Percentiles rank a stretch among this genome's conserved stretches.
These are phyloP conservation scores for Aurelia sp. DNA, from an alignment of 30 jellyfish, hydroid and myxozoan genomes.

Conservation along the genomic window DNA sequence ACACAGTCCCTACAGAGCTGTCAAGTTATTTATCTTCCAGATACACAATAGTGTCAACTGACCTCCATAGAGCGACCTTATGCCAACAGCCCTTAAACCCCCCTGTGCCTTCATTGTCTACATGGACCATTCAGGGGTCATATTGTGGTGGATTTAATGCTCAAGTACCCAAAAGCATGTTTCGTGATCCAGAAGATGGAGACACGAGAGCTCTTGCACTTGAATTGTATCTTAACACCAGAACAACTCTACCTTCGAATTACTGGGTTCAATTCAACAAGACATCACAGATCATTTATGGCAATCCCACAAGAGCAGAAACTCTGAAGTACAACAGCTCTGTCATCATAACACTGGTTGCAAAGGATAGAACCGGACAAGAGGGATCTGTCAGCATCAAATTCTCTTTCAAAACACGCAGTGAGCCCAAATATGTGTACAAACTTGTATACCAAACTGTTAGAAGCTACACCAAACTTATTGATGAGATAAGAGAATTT, in stretches of 20 bases:
- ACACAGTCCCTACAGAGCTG: slow-evolving; percentile 51
- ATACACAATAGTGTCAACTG: slow-evolving; percentile 40
- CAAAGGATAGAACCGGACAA: slow-evolving; percentile 82
- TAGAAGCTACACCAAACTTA: background rate
- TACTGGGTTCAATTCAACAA: slow-evolving; percentile 84
- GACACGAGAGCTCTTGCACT: slow-evolving; percentile 73
- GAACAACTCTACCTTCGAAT: slow-evolving; percentile 19
- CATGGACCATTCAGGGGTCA: slow-evolving; percentile 66
- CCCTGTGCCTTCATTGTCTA: slow-evolving; percentile 59
- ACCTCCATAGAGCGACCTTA: slow-evolving; percentile 19
- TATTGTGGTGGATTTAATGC: slow-evolving; percentile 85
- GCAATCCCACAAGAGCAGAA: slow-evolving; percentile 66
- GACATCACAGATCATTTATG: slow-evolving; percentile 52
- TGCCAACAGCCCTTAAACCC: slow-evolving; percentile 82
- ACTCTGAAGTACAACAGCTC: slow-evolving; percentile 7
- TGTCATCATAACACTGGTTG: slow-evolving; percentile 29
- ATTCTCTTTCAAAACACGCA: slow-evolving; percentile 41
- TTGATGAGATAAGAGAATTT: slow-evolving; percentile 45
- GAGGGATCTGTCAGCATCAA: slow-evolving; percentile 49
- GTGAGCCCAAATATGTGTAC: slow-evolving; percentile 64
- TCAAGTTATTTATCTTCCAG: slow-evolving; percentile 30
- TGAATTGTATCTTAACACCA: slow-evolving; percentile 11
- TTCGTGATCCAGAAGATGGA: slow-evolving; percentile 94
- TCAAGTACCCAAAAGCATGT: slow-evolving; percentile 72
- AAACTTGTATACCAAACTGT: slow-evolving; percentile 32